Evolutionary conservation across 2,888 invertebrate genomes (phyloP).

Genomic region (Apoda limacodes): DNA sequence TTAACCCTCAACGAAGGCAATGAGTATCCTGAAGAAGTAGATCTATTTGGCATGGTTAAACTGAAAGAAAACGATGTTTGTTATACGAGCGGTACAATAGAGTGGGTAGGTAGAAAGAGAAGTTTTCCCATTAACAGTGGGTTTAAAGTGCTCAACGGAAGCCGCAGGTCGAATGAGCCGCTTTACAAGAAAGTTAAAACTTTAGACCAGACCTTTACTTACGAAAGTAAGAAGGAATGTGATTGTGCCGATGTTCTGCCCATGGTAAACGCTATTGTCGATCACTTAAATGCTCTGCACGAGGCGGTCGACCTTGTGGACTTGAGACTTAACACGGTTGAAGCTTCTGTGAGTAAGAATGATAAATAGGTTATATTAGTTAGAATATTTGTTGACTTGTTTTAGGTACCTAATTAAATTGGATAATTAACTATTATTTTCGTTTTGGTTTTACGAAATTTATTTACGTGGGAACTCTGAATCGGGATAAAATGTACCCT

Average conservation of each 20-base stretch:
- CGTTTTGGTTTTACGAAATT: constrained; percentile 1
- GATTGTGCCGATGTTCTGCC: constrained; percentile 56
- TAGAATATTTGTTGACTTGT: constrained; percentile 5
- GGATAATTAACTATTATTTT: constrained; percentile 1
- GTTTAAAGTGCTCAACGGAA: constrained; percentile 47
- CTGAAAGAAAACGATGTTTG: constrained; percentile 55
- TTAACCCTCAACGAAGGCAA: constrained; percentile 5
- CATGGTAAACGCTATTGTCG: constrained; percentile 63
- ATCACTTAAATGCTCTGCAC: constrained; percentile 67
- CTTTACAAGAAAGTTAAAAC: constrained; percentile 31
- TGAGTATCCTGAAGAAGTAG: too few species aligned
- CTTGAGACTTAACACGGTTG: constrained; percentile 61
- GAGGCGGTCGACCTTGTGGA: constrained; percentile 68
- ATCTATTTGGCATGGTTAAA: constrained; percentile 56
- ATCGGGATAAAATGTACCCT: too few species aligned
- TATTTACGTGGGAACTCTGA: too few species aligned
- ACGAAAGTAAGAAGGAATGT: constrained; percentile 32
- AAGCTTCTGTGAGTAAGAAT: constrained; percentile 41
- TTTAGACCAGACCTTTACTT: constrained; percentile 18
- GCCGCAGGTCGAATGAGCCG: constrained; percentile 24
- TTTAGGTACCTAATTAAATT: constrained; percentile 1
- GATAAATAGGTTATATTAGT: constrained; percentile 9
- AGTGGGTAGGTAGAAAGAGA: constrained; percentile 59
- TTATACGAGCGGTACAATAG: constrained; percentile 59
- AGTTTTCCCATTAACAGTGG: constrained; percentile 54